Conservation (phyloP, 2,113 vertebrate species). For the Notothenia rossii region DNA sequence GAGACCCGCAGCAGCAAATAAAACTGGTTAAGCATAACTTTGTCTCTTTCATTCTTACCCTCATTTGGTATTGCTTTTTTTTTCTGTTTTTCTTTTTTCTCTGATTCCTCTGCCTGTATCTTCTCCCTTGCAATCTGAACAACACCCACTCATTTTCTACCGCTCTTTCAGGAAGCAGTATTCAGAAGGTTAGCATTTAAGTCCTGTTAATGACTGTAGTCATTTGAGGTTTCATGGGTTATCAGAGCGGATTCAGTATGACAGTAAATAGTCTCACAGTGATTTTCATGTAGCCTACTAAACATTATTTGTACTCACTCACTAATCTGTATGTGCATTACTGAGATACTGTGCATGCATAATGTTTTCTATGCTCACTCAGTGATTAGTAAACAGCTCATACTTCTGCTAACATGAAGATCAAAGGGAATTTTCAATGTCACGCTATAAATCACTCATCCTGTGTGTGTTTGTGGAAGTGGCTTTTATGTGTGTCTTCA, state of each 20-base stretch:
- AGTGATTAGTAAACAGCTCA: constrained; percentile 69
- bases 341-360: constrained; percentile 54
- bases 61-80: constrained; percentile 6
- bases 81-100: not conserved
- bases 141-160: not conserved
- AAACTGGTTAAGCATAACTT: constrained; percentile 25
- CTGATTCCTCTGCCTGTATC: not conserved
- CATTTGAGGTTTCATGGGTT: constrained; percentile 31
- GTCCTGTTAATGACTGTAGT: constrained; percentile 50
- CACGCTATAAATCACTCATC: constrained; percentile 60
- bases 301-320: constrained; percentile 51
- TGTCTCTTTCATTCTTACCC: not conserved
- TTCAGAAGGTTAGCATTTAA: constrained; percentile 40
- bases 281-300: constrained; percentile 52
- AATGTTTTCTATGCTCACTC: constrained; percentile 40
- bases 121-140: not conserved
- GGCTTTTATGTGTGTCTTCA: constrained; percentile 34
- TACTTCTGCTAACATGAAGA: constrained; percentile 62
- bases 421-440: constrained; percentile 78
- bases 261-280: constrained; percentile 48
- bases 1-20: constrained; percentile 25
- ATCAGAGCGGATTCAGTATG: constrained; percentile 36
- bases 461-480: constrained; percentile 28
- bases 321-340: constrained; percentile 53
- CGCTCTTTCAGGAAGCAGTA: constrained; percentile 20